Evolutionary conservation across 2,797 vertebrate genomes (phyloP), one percentile per base, ranked within the genome.

Genomic region (Gymnodraco acuticeps): DNA sequence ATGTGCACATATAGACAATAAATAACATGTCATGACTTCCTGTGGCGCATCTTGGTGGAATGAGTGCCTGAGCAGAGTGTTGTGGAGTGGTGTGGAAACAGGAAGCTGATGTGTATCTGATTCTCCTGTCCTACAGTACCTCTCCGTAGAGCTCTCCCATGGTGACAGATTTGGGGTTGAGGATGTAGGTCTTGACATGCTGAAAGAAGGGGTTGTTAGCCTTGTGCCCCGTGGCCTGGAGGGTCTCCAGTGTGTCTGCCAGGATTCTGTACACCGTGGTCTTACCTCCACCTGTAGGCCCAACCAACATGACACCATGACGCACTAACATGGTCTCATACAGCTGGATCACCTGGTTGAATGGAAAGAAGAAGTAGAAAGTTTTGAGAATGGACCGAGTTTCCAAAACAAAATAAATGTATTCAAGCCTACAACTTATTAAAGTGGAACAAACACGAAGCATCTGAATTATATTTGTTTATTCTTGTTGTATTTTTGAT

Each of bases 321-420:
- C 96, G 96, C 55, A 97, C 96, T 43, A 97, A 86, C 96, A 98
- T 97, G 17, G 96, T 97, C 90, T 98, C 96, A 48, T 95, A 98
- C n/a, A 97, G 89, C 61, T 97, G 96, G 76, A 97, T 97, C 43
- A 97, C 96, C 92, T 96, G 93, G 70, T 71, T 72, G 31, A 17
- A 47, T 19, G n/a, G 51, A 58, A 62, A 16, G 19, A 46, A 14
- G 17, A 46, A 14, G 17, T 15, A 16, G 10, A 56, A 15, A 53
- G 11, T 43, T 71, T 51, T 3, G 20, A 60, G 19, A 15, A 19
- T 23, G 9, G 31, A 2, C 10, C 1, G 5, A 16, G 12, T 47
- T 23, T 46, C 59, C 3, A 11, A 8, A 42, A 8, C 31, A 42
- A 54, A 68, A 12, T 17, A 47, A 72, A 55, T 41, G 10, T n/a